phyloP scores from a whole-genome alignment of 2,888 invertebrate genomes.

The Pollenia griseotomentosa region DNA sequence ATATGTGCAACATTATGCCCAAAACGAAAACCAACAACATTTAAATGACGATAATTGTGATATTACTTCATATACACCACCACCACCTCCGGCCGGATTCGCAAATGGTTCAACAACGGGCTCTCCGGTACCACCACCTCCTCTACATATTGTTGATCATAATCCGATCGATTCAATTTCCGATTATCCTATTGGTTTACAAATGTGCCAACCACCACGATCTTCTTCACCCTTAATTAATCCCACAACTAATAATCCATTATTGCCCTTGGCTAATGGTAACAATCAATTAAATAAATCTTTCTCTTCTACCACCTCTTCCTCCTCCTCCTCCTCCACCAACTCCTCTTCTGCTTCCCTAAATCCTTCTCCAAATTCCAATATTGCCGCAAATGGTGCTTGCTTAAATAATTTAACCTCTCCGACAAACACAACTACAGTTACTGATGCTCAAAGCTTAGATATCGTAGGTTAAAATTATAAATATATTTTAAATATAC shows the following conservation, averaged over 20 bases:
- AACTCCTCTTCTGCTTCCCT: conserved; percentile 13
- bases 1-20: conserved; percentile 70
- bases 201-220: conserved; percentile 34
- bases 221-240: conserved; percentile 30
- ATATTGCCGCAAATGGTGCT: conserved; percentile 65
- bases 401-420: conserved; percentile 69
- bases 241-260: conserved; percentile 2
- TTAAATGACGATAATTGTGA: conserved; percentile 74
- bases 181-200: conserved; percentile 64
- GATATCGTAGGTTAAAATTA: conserved; percentile 84
- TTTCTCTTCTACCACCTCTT: conserved; percentile 43
- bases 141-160: conserved; percentile 68
- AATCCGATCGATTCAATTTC: conserved; percentile 68
- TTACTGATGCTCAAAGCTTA: conserved; percentile 84
- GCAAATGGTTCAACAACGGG: conserved; percentile 51
- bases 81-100: conserved; percentile 69
- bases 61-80: conserved; percentile 75
- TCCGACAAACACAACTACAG: conserved; percentile 73
- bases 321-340: conserved; percentile 42
- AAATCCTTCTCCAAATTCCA: conserved; percentile 27
- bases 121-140: conserved; percentile 42
- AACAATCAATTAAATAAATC: conserved; percentile 61
- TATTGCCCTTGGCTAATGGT: conserved; percentile 41
- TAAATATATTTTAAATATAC: conserved; percentile 42
- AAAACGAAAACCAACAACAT: conserved; percentile 79